Evolutionary conservation across 2,113 vertebrate genomes (phyloP).

Genomic region (Tapirus terrestris): DNA sequence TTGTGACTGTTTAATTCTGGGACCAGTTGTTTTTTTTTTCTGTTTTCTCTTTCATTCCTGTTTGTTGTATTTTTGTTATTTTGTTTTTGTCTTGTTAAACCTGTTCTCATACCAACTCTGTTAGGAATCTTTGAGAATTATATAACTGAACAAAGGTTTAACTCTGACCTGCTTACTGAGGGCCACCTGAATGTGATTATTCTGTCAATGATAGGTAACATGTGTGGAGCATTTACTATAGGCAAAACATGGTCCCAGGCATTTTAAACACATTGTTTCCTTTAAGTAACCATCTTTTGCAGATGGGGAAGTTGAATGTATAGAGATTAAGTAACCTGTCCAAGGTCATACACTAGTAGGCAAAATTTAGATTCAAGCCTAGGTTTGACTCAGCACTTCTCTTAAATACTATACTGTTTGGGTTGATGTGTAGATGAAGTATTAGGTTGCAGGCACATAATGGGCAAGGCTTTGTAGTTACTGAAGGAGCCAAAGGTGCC

Average conservation of each 20-base stretch:
- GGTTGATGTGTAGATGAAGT: background rate
- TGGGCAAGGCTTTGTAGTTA: background rate
- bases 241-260: background rate
- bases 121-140: conserved; percentile 10
- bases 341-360: background rate
- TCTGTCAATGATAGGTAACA: background rate
- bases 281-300: conserved; percentile 14
- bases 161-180: background rate
- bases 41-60: background rate
- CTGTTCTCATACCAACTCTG: background rate
- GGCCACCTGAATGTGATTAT: background rate
- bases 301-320: background rate
- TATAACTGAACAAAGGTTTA: background rate
- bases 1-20: background rate
- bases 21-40: background rate
- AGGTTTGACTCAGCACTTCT: background rate
- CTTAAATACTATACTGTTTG: background rate
- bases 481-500: background rate
- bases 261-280: background rate
- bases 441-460: background rate
- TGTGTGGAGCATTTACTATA: background rate
- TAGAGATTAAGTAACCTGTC: background rate
- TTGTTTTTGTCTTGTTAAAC: conserved; percentile 26
- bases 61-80: background rate
- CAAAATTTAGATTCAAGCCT: background rate